phyloP scores from a whole-genome alignment of 2,797 vertebrate genomes.

The Rhinogobio ventralis region DNA sequence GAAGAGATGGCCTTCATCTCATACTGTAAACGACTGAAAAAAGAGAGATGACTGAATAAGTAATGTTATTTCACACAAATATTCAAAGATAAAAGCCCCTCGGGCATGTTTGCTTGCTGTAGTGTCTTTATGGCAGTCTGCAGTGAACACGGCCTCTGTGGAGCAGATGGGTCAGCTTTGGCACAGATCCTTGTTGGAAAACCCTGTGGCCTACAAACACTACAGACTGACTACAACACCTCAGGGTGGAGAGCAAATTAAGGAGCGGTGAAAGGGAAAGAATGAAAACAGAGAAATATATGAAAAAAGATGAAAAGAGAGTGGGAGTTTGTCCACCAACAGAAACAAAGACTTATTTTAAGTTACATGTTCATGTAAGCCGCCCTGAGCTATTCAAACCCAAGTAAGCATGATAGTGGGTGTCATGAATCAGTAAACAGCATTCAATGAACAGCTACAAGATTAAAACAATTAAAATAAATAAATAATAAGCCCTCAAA shows the following conservation, averaged over 20 bases:
- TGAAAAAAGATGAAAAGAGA: slow-evolving; percentile 17
- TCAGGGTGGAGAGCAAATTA: slow-evolving; percentile 27
- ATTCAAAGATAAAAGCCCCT: slow-evolving; percentile 21
- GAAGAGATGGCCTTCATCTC: background rate
- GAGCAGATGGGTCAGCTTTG: slow-evolving; percentile 57
- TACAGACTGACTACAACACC: slow-evolving; percentile 45
- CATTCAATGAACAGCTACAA: slow-evolving; percentile 40
- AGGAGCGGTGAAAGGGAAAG: slow-evolving; percentile 19
- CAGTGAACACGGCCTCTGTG: slow-evolving; percentile 33
- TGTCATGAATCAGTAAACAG: slow-evolving; percentile 48
- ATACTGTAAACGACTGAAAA: background rate
- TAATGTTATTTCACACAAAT: slow-evolving; percentile 29
- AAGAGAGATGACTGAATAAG: background rate
- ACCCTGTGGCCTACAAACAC: slow-evolving; percentile 51
- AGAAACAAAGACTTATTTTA: slow-evolving; percentile 49
- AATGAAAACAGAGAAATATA: slow-evolving; percentile 28
- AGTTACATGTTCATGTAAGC: slow-evolving; percentile 56
- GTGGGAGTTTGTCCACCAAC: slow-evolving; percentile 40
- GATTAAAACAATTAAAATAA: no score
- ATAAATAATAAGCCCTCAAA: slow-evolving; percentile 20
- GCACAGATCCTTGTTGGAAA: slow-evolving; percentile 40
- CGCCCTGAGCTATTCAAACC: slow-evolving; percentile 51
- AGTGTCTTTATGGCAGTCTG: slow-evolving; percentile 18
- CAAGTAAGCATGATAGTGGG: slow-evolving; percentile 41
- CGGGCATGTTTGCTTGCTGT: background rate